Percentiles rank a stretch among this genome's conserved stretches.
These are phyloP conservation scores for Rana temporaria DNA, from an alignment of 2,113 vertebrate species.

Conservation along the genomic window DNA sequence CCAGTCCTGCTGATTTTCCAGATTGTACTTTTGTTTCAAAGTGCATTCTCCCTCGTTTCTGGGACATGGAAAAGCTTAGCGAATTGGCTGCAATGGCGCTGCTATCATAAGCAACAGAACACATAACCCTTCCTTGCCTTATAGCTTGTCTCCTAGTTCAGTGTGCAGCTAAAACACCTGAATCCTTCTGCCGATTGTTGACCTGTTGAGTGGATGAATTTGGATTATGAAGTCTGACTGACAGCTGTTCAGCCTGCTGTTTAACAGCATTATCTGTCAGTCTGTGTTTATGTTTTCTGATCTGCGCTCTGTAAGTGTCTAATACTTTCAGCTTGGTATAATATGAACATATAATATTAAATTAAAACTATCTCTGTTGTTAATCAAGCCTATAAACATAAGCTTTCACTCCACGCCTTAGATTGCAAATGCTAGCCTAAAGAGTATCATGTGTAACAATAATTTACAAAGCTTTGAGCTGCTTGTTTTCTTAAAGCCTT, in stretches of 20 bases:
- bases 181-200: background rate
- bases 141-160: background rate
- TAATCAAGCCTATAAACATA: too few species aligned
- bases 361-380: too few species aligned
- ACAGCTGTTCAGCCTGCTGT: conserved; percentile 14
- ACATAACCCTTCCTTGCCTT: conserved; percentile 21
- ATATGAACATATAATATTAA: background rate
- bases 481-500: too few species aligned
- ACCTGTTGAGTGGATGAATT: background rate
- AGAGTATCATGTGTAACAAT: too few species aligned
- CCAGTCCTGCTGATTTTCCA: conserved; percentile 83
- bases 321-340: background rate
- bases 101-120: background rate
- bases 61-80: conserved; percentile 65
- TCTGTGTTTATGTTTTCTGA: background rate
- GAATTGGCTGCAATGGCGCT: conserved; percentile 61
- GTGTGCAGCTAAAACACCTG: background rate
- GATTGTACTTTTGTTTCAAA: conserved; percentile 77
- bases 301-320: background rate
- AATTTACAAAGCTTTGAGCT: too few species aligned
- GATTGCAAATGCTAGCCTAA: too few species aligned
- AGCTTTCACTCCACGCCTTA: too few species aligned
- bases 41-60: conserved; percentile 64
- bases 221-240: conserved; percentile 14
- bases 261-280: conserved; percentile 1